Conservation (phyloP, 2,113 vertebrate genomes). For the Nanger granti region DNA sequence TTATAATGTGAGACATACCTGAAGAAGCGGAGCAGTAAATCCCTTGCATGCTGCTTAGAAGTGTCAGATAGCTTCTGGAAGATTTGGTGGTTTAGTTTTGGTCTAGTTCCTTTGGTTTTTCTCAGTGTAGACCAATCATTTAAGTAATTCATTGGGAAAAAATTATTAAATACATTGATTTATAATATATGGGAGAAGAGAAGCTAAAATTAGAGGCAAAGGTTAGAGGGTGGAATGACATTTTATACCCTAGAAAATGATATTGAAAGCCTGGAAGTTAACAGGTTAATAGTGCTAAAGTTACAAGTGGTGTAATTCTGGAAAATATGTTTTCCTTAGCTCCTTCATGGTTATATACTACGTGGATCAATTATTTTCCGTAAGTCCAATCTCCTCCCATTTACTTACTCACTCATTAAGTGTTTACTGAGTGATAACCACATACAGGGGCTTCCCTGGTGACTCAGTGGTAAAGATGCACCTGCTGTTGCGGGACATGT, state of each 20-base stretch:
- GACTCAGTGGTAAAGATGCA: background rate
- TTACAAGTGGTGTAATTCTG: background rate
- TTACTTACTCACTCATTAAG: background rate
- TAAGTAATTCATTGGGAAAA: conserved; percentile 1
- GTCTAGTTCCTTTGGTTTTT: conserved; percentile 2
- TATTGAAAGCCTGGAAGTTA: background rate
- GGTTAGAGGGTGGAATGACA: background rate
- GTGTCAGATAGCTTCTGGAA: background rate
- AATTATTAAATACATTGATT: background rate
- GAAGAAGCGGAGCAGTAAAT: background rate
- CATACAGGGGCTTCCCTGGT: background rate
- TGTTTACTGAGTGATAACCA: background rate
- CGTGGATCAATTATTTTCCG: background rate
- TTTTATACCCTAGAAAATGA: background rate
- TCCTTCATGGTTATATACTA: background rate
- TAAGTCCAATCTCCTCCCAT: background rate
- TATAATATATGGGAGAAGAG: background rate
- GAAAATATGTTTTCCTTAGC: background rate
- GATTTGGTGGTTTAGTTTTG: background rate
- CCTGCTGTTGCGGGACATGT: background rate
- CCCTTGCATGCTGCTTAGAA: background rate
- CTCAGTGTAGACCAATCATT: background rate
- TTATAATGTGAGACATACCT: background rate
- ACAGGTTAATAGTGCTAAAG: background rate
- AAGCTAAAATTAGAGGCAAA: background rate